Percentiles rank a stretch among this genome's conserved stretches.
Conservation (phyloP, 2,797 vertebrate species). For the Erethizon dorsatum region DNA sequence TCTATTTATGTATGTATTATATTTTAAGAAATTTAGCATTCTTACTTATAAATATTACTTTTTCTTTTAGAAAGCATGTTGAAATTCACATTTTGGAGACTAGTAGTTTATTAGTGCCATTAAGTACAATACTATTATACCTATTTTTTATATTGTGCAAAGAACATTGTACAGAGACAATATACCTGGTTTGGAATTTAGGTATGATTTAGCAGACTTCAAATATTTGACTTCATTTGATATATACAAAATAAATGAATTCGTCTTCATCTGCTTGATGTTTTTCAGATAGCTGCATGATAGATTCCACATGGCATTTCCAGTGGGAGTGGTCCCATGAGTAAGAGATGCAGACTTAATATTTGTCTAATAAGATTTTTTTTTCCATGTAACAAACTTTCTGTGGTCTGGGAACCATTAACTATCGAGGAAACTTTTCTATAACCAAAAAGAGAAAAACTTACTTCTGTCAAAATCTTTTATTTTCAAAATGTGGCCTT, state of each 20-base stretch:
- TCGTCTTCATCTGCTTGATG: not conserved
- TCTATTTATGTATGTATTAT: not conserved
- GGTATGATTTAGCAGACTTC: not conserved
- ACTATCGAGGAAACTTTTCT: not conserved
- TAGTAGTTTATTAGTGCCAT: not conserved
- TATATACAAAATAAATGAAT: not conserved
- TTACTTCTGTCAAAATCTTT: not conserved
- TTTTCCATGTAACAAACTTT: not conserved
- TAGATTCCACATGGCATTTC: not conserved
- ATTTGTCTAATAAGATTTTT: conserved; percentile 11
- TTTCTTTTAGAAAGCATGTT: not conserved
- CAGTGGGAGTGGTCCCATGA: not conserved
- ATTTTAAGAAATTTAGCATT: conserved; percentile 29
- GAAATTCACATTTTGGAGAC: not conserved
- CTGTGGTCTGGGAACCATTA: not conserved
- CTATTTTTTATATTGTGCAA: not conserved
- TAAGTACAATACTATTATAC: not conserved
- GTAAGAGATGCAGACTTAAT: not conserved
- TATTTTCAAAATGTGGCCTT: conserved; percentile 2
- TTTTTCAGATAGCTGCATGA: not conserved
- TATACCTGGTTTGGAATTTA: conserved; percentile 9
- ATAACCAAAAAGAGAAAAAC: not conserved
- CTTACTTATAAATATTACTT: not conserved
- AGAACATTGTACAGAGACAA: not conserved
- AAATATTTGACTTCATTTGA: not conserved